A percentile compares a stretch with the other conserved stretches of the same genome.
These are phyloP conservation scores for Folsomia manolachei DNA, from an alignment of 2,888 invertebrate species.

Conservation along the genomic window DNA sequence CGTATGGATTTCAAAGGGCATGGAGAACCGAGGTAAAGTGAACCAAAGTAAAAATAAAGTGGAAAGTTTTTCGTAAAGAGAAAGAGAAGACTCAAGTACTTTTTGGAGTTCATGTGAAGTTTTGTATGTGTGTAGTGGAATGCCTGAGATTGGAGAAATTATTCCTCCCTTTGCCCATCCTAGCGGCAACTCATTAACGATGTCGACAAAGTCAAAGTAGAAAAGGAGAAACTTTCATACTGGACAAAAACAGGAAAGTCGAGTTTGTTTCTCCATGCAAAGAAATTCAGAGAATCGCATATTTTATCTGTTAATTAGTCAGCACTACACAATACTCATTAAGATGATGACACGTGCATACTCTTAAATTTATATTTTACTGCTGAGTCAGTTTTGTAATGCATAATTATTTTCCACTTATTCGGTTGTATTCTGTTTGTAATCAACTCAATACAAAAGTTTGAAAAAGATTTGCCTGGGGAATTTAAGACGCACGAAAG, in stretches of 20 bases:
- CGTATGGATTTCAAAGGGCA: not conserved
- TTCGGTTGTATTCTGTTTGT: too few species aligned
- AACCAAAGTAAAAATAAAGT: not conserved
- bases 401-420: too few species aligned
- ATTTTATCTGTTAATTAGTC: not conserved
- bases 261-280: not conserved
- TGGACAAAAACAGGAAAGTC: not conserved
- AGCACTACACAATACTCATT: not conserved
- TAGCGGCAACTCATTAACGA: slow-evolving; percentile 27
- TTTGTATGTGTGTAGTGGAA: not conserved
- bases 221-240: not conserved
- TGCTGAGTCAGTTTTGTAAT: too few species aligned
- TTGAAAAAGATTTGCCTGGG: too few species aligned
- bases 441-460: too few species aligned
- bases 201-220: slow-evolving; percentile 1
- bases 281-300: not conserved
- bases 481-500: too few species aligned
- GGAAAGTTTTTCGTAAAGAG: not conserved
- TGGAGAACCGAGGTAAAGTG: not conserved
- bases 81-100: not conserved
- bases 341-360: not conserved
- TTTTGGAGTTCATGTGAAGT: too few species aligned
- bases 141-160: slow-evolving; percentile 1
- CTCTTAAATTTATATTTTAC: not conserved
- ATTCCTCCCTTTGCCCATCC: slow-evolving; percentile 25